Evolutionary conservation across 2,888 invertebrate species (phyloP), one percentile per base, ranked within the genome.

Genomic region (Acanthosepion esculentum): DNA sequence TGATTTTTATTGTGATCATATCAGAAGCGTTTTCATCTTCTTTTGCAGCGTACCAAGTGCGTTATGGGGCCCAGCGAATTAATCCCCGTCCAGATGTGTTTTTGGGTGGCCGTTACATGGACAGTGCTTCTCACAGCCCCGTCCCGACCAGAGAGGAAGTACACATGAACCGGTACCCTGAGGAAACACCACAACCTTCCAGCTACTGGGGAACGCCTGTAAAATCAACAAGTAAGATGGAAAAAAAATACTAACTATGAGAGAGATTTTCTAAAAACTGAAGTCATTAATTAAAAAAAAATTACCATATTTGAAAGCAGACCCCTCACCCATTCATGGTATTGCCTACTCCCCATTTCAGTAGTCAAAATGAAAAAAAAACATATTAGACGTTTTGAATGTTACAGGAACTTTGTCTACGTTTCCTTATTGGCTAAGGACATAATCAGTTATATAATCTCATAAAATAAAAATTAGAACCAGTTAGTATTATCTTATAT

Each of bases 81-180:
- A 48, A 53, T 93, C 50, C 48, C n/a, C 48, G 93, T 29, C 93
- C 48, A 53, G 93, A 93, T 93, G 93, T 93, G 18, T 93, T 93
- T 53, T 48, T 93, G 48, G 50, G 53, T 29, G 50, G 53, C 26
- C 93, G 53, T 18, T 93, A 93, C n/a, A 92, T 50, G 48, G 53
- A 93, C 93, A 93, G 29, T 93, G 6, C 50, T 29, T 48, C 92
- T 6, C 93, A 48, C 33, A n/a, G 50, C 29, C 48, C 93, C 18
- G n/a, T 93, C 0, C n/a, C 53, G 18, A 93, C 29, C 18, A 48
- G n/a, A 20, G 53, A 93, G n/a, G 93, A 93, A 53, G 93, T 93
- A 48, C 93, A 93, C 6, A 93, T 48, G 53, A 93, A 93, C 2
- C 10, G 93, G 29, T 93, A 93, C 7, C 93, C 93, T 20, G 93